Evolutionary conservation across 2,888 invertebrate genomes (phyloP).

Genomic region (Melinopterus prodromus): DNA sequence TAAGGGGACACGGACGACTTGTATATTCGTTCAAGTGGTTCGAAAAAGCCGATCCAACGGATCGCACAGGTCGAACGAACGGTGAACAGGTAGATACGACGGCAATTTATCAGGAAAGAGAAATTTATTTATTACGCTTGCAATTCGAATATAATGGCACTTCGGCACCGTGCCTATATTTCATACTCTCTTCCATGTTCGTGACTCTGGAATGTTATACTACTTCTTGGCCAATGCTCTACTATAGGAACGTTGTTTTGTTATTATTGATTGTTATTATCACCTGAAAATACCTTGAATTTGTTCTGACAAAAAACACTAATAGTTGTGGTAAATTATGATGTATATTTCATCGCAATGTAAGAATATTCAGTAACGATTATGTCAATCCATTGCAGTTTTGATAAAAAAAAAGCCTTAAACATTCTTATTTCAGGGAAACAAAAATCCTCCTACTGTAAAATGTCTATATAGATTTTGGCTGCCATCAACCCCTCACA

Average conservation of each 20-base stretch:
- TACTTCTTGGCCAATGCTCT: background rate
- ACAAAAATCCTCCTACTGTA: too few species aligned
- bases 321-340: too few species aligned
- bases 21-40: constrained; percentile 15
- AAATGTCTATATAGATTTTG: too few species aligned
- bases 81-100: constrained; percentile 20
- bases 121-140: constrained; percentile 37
- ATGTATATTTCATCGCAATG: too few species aligned
- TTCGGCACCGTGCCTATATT: constrained; percentile 19
- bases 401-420: too few species aligned
- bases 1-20: constrained; percentile 20
- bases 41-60: background rate
- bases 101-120: constrained; percentile 37
- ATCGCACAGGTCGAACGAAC: constrained; percentile 10
- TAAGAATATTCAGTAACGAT: too few species aligned
- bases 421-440: too few species aligned
- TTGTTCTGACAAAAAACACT: too few species aligned
- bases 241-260: background rate
- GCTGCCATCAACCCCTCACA: too few species aligned
- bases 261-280: too few species aligned
- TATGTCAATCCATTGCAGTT: too few species aligned
- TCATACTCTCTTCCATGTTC: constrained; percentile 15
- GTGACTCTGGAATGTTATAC: background rate
- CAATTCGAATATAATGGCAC: constrained; percentile 29
- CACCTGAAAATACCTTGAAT: too few species aligned